phyloP scores from a whole-genome alignment of 2,888 invertebrate genomes.

The Oscheius sp. region DNA sequence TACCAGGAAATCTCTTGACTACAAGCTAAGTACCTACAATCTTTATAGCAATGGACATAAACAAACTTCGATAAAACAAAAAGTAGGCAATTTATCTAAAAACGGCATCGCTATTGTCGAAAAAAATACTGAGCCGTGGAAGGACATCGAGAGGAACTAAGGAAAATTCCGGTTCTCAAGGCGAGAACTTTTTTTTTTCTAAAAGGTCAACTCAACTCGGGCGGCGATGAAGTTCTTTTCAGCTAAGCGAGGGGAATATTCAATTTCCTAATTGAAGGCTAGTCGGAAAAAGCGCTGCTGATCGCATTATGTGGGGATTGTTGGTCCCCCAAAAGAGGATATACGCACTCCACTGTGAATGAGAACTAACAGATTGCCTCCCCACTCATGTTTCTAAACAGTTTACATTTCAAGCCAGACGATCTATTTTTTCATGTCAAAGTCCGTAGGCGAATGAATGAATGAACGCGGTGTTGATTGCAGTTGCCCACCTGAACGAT shows the following conservation, averaged over 20 bases:
- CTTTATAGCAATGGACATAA: too few relatives aligned
- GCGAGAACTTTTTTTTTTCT: too few relatives aligned
- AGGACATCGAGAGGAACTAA: conserved; percentile 6
- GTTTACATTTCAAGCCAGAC: background rate
- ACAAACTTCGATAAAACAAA: too few relatives aligned
- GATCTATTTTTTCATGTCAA: background rate
- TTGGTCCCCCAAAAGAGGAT: background rate
- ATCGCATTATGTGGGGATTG: conserved; percentile 14
- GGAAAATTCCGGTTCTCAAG: background rate
- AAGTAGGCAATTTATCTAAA: background rate
- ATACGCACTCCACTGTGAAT: background rate
- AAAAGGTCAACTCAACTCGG: too few relatives aligned
- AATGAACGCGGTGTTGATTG: background rate
- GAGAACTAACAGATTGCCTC: too few relatives aligned
- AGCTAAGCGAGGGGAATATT: too few relatives aligned
- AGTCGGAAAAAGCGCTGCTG: conserved; percentile 5
- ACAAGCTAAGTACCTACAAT: too few relatives aligned
- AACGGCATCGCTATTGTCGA: background rate
- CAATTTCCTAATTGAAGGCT: conserved; percentile 11
- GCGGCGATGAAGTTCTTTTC: too few relatives aligned
- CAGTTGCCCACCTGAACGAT: background rate
- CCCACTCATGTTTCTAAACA: too few relatives aligned
- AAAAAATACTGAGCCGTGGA: conserved; percentile 3
- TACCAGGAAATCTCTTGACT: too few relatives aligned
- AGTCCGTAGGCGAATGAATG: background rate